These are phyloP conservation scores for Centruroides sculpturatus DNA, from an alignment of 1,140 invertebrate genomes.

Conservation along the genomic window DNA sequence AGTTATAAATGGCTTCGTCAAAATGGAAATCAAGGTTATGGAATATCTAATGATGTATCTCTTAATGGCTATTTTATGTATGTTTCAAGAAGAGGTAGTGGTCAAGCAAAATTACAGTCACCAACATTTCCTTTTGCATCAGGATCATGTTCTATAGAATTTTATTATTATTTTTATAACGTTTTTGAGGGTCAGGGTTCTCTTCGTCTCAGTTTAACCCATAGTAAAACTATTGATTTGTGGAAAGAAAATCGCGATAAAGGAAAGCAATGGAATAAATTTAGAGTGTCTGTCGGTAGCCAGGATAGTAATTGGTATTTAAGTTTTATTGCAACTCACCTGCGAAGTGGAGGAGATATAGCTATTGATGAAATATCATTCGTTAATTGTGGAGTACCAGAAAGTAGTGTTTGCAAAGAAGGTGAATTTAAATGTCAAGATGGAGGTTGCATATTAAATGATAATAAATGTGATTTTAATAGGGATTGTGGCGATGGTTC, in stretches of 20 bases:
- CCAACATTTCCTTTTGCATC: slow-evolving; percentile 3
- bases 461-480: slow-evolving; percentile 13
- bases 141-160: slow-evolving; percentile 4
- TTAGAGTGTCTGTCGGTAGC: background rate
- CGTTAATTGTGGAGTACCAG: slow-evolving; percentile 8
- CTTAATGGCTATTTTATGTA: slow-evolving; percentile 12
- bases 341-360: slow-evolving; percentile 3
- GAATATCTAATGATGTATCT: slow-evolving; percentile 3
- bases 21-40: slow-evolving; percentile 2
- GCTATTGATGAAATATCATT: slow-evolving; percentile 12
- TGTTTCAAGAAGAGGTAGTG: slow-evolving; percentile 2
- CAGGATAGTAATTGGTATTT: slow-evolving; percentile 8
- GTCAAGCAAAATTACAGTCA: slow-evolving; percentile 2
- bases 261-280: slow-evolving; percentile 7
- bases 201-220: background rate
- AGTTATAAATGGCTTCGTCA: slow-evolving; percentile 8
- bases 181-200: slow-evolving; percentile 3
- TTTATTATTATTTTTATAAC: slow-evolving; percentile 12
- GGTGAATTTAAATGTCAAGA: slow-evolving; percentile 9
- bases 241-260: slow-evolving; percentile 6
- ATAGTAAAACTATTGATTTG: background rate
- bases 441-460: slow-evolving; percentile 11
- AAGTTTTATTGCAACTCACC: slow-evolving; percentile 12
- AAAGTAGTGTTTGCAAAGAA: slow-evolving; percentile 8
- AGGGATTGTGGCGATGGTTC: slow-evolving; percentile 15